These are phyloP conservation scores for Haliclona indistincta DNA, from an alignment of 37 sponge, comb jelly and placozoan genomes.

Conservation along the genomic window DNA sequence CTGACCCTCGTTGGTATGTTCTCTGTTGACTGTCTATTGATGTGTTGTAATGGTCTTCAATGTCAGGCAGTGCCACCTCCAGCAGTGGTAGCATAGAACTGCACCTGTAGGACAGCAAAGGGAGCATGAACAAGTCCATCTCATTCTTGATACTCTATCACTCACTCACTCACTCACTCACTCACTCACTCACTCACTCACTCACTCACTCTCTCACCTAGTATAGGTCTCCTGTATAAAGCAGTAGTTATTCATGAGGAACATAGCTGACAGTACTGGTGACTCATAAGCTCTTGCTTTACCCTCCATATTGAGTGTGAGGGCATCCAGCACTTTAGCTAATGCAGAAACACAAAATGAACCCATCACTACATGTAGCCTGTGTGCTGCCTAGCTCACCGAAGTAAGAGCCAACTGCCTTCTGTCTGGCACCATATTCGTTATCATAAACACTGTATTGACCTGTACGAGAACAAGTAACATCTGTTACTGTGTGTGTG, in stretches of 20 bases:
- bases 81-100: slow-evolving; percentile 60
- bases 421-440: slow-evolving; percentile 8
- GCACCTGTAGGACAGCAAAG: slow-evolving; percentile 40
- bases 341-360: neutral
- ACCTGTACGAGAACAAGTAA: too few species aligned
- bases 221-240: slow-evolving; percentile 80
- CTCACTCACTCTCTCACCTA: slow-evolving; percentile 36
- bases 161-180: slow-evolving; percentile 10
- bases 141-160: neutral
- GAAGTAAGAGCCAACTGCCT: slow-evolving; percentile 14
- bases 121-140: neutral
- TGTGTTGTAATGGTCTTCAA: slow-evolving; percentile 67
- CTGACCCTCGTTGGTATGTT: slow-evolving; percentile 78
- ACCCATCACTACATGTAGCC: neutral
- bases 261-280: slow-evolving; percentile 62
- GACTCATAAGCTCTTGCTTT: slow-evolving; percentile 82
- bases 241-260: slow-evolving; percentile 90
- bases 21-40: slow-evolving; percentile 49
- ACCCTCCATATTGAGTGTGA: slow-evolving; percentile 78
- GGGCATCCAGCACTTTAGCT: slow-evolving; percentile 65
- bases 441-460: neutral
- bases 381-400: neutral
- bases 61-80: slow-evolving; percentile 57
- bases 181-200: neutral
- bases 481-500: too few species aligned